phyloP scores from a whole-genome alignment of 2,113 vertebrate genomes.

The Ciconia stormi region DNA sequence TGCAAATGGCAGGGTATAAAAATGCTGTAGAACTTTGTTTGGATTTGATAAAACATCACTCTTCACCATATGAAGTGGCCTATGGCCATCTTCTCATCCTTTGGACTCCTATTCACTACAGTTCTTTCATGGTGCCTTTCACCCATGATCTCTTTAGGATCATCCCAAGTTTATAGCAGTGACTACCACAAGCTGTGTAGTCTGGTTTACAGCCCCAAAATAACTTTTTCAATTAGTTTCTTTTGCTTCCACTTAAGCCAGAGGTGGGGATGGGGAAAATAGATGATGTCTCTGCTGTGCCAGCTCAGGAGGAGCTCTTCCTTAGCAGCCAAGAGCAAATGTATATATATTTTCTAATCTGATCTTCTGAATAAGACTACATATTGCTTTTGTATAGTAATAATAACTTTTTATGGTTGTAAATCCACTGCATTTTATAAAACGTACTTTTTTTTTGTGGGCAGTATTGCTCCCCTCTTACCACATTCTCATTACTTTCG shows the following conservation, averaged over 20 bases:
- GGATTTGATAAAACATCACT: background rate
- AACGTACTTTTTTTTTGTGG: too few species aligned
- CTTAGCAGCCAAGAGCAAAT: background rate
- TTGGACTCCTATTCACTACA: background rate
- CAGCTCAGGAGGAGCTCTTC: background rate
- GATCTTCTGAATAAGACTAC: background rate
- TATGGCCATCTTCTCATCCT: background rate
- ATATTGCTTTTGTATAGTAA: background rate
- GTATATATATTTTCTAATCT: background rate
- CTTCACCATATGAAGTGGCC: background rate
- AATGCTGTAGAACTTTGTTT: background rate
- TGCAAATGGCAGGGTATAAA: background rate
- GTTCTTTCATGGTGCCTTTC: background rate
- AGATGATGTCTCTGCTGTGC: background rate
- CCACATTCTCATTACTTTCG: background rate
- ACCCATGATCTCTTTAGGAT: background rate
- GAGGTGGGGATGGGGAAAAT: background rate
- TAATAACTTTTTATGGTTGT: background rate
- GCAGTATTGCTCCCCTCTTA: background rate
- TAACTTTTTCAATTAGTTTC: background rate
- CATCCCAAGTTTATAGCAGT: background rate
- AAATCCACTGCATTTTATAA: background rate
- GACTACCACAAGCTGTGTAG: background rate
- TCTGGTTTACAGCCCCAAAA: background rate
- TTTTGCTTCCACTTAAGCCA: background rate